Percentiles rank a stretch among this genome's conserved stretches.
phyloP scores from a whole-genome alignment of 2,113 vertebrate species.

The Clarias gariepinus region DNA sequence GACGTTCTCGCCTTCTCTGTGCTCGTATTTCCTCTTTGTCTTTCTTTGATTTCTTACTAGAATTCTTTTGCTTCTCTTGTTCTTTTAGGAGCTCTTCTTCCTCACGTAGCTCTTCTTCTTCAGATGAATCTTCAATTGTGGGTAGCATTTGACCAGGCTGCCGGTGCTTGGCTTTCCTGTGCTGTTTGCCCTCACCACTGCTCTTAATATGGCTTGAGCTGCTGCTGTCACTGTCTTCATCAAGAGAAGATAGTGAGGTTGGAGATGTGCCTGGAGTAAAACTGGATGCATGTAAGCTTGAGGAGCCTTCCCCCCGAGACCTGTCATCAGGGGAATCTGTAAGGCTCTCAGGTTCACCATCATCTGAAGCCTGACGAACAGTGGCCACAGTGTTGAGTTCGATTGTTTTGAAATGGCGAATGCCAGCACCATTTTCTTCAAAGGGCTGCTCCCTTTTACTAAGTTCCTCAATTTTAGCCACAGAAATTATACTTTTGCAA shows the following conservation, averaged over 20 bases:
- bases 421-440: conserved; percentile 59
- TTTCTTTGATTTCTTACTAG: conserved; percentile 94
- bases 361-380: conserved; percentile 71
- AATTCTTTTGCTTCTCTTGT: conserved; percentile 92
- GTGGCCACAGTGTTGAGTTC: conserved; percentile 84
- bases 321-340: conserved; percentile 96
- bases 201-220: conserved; percentile 88
- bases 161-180: conserved; percentile 92
- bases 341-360: conserved; percentile 90
- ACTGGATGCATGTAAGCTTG: conserved; percentile 94
- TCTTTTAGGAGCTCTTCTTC: conserved; percentile 92
- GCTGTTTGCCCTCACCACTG: conserved; percentile 88
- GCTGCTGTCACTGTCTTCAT: conserved; percentile 97
- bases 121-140: conserved; percentile 97
- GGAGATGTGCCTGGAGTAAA: conserved; percentile 97
- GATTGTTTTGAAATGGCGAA: conserved; percentile 73
- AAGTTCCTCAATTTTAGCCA: conserved; percentile 77
- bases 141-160: conserved; percentile 89
- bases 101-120: conserved; percentile 94
- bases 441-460: conserved; percentile 49
- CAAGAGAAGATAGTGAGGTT: conserved; percentile 93
- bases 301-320: conserved; percentile 93
- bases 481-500: conserved; percentile 71
- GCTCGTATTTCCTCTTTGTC: conserved; percentile 95
- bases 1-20: conserved; percentile 87